Percentiles rank a stretch among this genome's conserved stretches.
Conservation (phyloP, 1,140 invertebrate species). For the Chionoecetes opilio region DNA sequence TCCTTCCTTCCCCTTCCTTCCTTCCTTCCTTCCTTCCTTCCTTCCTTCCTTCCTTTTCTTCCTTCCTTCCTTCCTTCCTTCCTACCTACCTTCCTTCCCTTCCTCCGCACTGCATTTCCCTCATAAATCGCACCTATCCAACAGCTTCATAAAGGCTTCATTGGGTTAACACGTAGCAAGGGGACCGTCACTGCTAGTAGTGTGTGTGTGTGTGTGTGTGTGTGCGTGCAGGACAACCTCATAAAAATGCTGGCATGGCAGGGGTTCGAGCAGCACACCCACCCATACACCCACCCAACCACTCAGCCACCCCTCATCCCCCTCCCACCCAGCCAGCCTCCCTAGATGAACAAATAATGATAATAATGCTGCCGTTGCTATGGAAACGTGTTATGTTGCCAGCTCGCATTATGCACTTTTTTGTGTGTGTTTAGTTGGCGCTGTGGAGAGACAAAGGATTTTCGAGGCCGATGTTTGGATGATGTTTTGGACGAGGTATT, state of each 20-base stretch:
- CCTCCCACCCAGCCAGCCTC: background rate
- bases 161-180: background rate
- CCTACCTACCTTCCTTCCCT: background rate
- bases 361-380: slow-evolving; percentile 7
- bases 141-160: background rate
- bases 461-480: background rate
- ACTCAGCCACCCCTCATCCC: background rate
- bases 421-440: background rate
- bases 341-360: slow-evolving; percentile 30
- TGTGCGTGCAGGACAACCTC: slow-evolving; percentile 5
- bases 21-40: background rate
- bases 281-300: background rate
- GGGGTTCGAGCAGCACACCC: background rate
- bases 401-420: slow-evolving; percentile 1
- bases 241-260: slow-evolving; percentile 17
- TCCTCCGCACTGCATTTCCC: too few relatives aligned
- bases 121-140: background rate
- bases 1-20: background rate
- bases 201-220: too few relatives aligned
- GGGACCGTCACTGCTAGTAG: background rate
- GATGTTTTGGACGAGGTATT: background rate
- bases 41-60: background rate
- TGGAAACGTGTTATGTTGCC: slow-evolving; percentile 18
- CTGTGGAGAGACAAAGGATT: slow-evolving; percentile 18
- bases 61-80: background rate